These are phyloP conservation scores for Rhipidura dahli DNA, from an alignment of 2,113 vertebrate genomes.

Conservation along the genomic window DNA sequence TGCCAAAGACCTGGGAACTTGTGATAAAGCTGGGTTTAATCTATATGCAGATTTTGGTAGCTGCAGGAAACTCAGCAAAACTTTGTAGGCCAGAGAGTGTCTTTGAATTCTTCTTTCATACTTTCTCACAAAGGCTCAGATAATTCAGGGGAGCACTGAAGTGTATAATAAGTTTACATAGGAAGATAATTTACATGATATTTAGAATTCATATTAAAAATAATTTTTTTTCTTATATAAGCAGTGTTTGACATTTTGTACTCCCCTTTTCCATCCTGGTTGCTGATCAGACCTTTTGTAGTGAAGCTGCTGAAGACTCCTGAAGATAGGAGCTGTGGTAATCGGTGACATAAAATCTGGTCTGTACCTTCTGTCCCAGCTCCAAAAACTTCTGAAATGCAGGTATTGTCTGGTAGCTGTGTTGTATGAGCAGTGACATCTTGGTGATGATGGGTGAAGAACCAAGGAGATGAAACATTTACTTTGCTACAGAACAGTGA, in stretches of 20 bases:
- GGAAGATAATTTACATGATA: not conserved
- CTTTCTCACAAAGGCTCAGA: not conserved
- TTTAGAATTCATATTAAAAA: not conserved
- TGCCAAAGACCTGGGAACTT: not conserved
- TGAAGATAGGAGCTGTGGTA: not conserved
- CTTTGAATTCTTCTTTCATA: not conserved
- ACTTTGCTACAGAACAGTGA: not conserved
- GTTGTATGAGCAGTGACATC: not conserved
- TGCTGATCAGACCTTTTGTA: not conserved
- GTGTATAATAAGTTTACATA: not conserved
- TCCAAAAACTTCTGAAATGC: not conserved
- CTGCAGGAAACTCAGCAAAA: not conserved
- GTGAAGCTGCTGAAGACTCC: not conserved
- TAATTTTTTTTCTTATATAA: not conserved
- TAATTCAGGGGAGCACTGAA: not conserved
- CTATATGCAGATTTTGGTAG: not conserved
- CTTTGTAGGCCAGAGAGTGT: not conserved
- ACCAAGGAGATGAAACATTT: not conserved
- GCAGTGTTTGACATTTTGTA: not conserved
- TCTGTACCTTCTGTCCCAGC: not conserved
- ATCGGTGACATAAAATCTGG: not conserved
- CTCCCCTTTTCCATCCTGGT: not conserved
- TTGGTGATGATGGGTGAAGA: not conserved
- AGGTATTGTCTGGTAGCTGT: rapidly evolving
- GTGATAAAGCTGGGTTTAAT: not conserved